Base-by-base conservation (phyloP, 2,113 vertebrate species). In the Microcebus tavaratra region DNA sequence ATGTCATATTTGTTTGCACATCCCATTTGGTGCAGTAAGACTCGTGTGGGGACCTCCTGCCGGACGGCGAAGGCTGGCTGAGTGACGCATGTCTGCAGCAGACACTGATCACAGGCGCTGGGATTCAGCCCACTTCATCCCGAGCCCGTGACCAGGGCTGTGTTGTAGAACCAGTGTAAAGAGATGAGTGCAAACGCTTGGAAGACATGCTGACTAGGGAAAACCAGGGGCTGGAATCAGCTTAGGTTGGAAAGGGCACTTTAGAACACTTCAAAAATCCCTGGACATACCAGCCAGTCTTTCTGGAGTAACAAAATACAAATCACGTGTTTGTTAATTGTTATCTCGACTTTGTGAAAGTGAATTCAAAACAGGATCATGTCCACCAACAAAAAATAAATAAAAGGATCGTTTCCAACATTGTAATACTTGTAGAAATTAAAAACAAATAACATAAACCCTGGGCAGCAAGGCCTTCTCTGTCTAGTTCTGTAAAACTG, bases 371-470 rank as follows among this genome's bases (percentile, higher is more conserved):
- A 57, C 31, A 75, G 48, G 61, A 39, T 25, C 55, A 1, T 61
- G 59, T 45, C 67, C 80, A 68, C 39, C 6, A 55, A 92, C 12
- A 59, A 86, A 45, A 87, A 78, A 55, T 8, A 67, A 61, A n/a
- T 61, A 59, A 90, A 93, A 88, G 5, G 13, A 29, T 83, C 36
- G 12, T 42, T 93, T 53, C 20, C n/a, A 91, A 73, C 31, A 70
- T 13, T 65, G 21, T 59, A 84, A 45, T 63, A 8, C 8, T 67
- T 90, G 67, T 57, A 36, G 55, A 72, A 42, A 78, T 88, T 29
- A 84, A 67, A 75, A 68, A 36, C 75, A 86, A 81, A 72, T 23
- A 42, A 6, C 42, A 88, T 14, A 3, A 82, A 79, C 6, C 27
- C 67, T 34, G 59, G 12, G 42, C 10, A 63, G 25, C 6, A 5